Evolutionary conservation across 2,113 vertebrate species (phyloP).

Genomic region (Sinocyclocheilus maitianheensis): DNA sequence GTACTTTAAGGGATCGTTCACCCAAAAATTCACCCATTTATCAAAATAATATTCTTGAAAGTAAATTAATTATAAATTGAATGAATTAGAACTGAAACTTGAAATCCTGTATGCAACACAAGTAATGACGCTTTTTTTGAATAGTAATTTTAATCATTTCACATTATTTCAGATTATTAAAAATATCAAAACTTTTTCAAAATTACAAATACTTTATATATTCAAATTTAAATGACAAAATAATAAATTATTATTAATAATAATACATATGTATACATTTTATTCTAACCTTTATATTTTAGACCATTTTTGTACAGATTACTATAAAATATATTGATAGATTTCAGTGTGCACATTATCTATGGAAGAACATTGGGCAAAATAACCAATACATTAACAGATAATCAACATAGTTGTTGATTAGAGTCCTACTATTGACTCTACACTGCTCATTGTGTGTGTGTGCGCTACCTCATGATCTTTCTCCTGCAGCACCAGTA

Average conservation of each 20-base stretch:
- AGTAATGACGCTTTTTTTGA: not conserved
- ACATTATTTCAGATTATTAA: too few species aligned
- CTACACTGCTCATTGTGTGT: not conserved
- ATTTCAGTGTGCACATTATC: not conserved
- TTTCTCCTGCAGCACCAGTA: conserved; percentile 95
- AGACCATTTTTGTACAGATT: not conserved
- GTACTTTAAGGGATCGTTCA: too few species aligned
- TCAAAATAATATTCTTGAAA: not conserved
- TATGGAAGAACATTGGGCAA: not conserved
- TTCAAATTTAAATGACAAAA: not conserved
- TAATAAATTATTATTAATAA: too few species aligned
- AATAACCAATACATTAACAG: not conserved
- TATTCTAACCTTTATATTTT: not conserved
- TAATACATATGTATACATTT: not conserved
- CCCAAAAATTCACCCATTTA: not conserved
- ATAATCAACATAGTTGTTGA: not conserved
- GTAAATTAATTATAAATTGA: not conserved
- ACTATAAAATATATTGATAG: not conserved
- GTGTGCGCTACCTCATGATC: conserved; percentile 87
- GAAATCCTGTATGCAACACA: not conserved
- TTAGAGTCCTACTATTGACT: not conserved
- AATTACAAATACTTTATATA: not conserved
- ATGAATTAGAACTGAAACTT: not conserved
- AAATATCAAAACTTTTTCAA: too few species aligned
- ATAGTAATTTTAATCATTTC: too few species aligned